Evolutionary conservation across 2,888 invertebrate species (phyloP), one percentile per base, ranked within the genome.

Genomic region (Hymenopus coronatus): DNA sequence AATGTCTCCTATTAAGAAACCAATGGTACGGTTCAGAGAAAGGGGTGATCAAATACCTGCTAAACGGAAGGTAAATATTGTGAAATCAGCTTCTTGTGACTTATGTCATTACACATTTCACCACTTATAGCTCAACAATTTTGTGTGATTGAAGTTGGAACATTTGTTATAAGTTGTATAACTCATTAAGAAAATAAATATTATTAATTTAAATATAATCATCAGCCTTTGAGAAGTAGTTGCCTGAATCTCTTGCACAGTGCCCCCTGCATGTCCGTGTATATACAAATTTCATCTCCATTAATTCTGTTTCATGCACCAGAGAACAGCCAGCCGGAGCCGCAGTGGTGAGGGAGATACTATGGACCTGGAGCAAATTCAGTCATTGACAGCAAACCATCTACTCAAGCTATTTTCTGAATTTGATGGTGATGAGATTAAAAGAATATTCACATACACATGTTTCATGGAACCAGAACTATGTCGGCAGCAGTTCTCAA

Each of bases 361-460:
- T 28, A 84, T 93, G 84, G 90, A 92, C 93, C 30, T 91, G 92
- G 82, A 91, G 90, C 54, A 88, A 0, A 46, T 88, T 84, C 84
- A 81, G 1, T 28, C 84, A 14, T 93, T 94, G 91, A 93, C 94
- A 82, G 93, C 93, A 81, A 93, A 93, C n/a, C 93, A 94, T 88
- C 91, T 95, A 88, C 92, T 94, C 70, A 94, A 94, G 90, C 93
- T 94, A 88, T 95, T 94, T 91, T 93, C 94, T 81, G 93, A 94
- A 89, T 93, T 94, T 90, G 93, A 93, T 88, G 93, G 94, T 27
- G 94, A 95, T 91, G 94, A 95, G 91, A 93, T 94, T 87, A 93
- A 93, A 86, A 92, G 93, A 89, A 94, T 94, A 90, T 95, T 94
- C 92, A 93, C 94, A 27, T 95, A 93, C 90, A 93, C 93, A 2